Conservation (phyloP, 2,113 vertebrate genomes). For the Pholis gunnellus region DNA sequence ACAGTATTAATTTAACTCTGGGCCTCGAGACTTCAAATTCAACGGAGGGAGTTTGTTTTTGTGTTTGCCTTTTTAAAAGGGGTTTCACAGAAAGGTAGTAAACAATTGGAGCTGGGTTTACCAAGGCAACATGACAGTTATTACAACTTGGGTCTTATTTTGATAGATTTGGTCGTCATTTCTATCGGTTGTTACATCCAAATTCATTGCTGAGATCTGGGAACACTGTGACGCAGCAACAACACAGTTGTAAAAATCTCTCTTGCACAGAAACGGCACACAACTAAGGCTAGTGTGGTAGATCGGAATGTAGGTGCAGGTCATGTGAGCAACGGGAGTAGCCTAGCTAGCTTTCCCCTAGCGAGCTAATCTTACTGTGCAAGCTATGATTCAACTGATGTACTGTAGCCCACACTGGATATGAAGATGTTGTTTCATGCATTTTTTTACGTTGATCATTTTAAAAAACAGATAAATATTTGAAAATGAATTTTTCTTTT, state of each 20-base stretch:
- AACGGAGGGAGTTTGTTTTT: neutral
- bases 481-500: neutral
- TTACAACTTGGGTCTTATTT: neutral
- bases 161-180: neutral
- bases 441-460: neutral
- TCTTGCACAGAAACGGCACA: neutral
- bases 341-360: neutral
- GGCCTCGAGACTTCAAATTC: neutral
- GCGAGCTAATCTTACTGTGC: neutral
- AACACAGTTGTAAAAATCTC: too few species aligned
- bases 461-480: neutral
- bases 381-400: neutral
- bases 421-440: neutral
- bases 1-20: neutral
- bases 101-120: neutral
- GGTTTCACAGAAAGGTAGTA: neutral
- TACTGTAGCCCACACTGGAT: too few species aligned
- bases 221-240: neutral
- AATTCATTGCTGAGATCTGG: neutral
- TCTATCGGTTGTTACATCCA: neutral
- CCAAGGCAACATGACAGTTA: neutral
- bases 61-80: constrained; percentile 3
- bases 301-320: neutral
- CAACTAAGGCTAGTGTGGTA: neutral
- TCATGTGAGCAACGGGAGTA: neutral